Base-by-base conservation (phyloP, 2,888 invertebrate genomes). In the Oscheius sp. region DNA sequence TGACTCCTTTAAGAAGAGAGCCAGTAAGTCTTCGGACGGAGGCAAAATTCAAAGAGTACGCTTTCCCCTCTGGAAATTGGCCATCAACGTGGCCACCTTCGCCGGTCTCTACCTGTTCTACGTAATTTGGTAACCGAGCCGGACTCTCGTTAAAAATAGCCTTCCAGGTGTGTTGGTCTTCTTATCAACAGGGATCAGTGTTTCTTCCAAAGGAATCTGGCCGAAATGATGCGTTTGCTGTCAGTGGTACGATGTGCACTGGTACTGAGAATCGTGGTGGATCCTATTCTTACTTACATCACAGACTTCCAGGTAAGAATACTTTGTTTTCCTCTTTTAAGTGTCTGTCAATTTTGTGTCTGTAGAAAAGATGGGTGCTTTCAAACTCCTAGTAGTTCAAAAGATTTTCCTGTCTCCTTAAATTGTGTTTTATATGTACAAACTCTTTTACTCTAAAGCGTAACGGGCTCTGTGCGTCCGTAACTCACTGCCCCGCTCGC, bases 41-140 rank as follows among this genome's bases (percentile, higher is more conserved):
- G 74, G 70, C 21, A 50, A 48, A 50, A 68, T 74, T 37, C 74
- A 68, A n/a, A 2, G 60, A 48, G 79, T 80, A 7, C 76, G 87
- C 9, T 87, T 87, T 70, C 87, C 87, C 0, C 63, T 87, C 13
- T 87, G 87, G 87, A 87, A 87, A 66, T 72, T 87, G 65, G 85
- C 84, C 0, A 62, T 87, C 60, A 86, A 87, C 70, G 86, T 87
- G 10, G 81, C 78, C 60, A 87, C 87, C 11, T 87, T 87, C 73
- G 86, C 87, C 5, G 77, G 80, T 29, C 77, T 87, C 63, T 81
- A 88, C 70, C 74, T 83, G 35, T 85, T 85, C 65, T 87, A 87
- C 70, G 85, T 83, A 9, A 79, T 85, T 62, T 87, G 87, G 87
- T 85, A 62, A 66, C 7, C 42, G 42, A 7, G 42, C 7, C 42